Evolutionary conservation across 2,797 vertebrate genomes (phyloP), one percentile per base, ranked within the genome.

Genomic region (Sebastes hopkinsi): DNA sequence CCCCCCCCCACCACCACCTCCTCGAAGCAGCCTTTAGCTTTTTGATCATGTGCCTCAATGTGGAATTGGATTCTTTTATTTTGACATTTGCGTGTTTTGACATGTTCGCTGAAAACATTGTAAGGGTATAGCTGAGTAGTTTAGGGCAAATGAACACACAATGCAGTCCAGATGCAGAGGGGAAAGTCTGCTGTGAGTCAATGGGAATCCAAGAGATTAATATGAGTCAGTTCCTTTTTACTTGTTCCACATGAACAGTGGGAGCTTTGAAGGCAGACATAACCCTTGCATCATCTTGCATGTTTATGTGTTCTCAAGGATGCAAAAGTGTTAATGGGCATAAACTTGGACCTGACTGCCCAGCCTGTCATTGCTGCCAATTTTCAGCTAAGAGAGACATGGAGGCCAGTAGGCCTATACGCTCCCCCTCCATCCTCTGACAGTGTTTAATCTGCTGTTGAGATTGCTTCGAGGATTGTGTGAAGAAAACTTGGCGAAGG

Each of bases 361-460:
- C 30, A 36, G 61, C 50, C 32, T n/a, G 27, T 46, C 13, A 42
- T 12, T 36, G 34, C 34, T 4, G 34, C 4, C 1, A 4, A 61
- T 64, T 92, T 84, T 83, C 88, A 88, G 32, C 25, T 38, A 46
- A 56, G 55, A 27, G 56, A 46, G 84, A 90, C 67, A 83, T 58
- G 87, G 91, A 89, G 90, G 94, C 94, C 91, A 82, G 81, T 73
- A 10, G 18, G 4, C 32, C 18, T 32, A 32, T 6, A 6, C 13
- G 5, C 16, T 46, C 25, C 32, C 78, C 34, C 34, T 83, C 76
- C 78, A 79, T 83, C 77, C 79, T 88, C 83, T 36, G 82, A 93
- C 93, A 94, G 92, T 92, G 84, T 91, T 93, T 93, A 91, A 90
- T 93, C 89, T 82, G 88, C 38, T 42, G 38, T 42, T 42, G 38